A percentile compares a stretch with the other conserved stretches of the same genome.
Evolutionary conservation across 2,113 vertebrate species (phyloP).

Genomic region (Bombycilla garrulus): DNA sequence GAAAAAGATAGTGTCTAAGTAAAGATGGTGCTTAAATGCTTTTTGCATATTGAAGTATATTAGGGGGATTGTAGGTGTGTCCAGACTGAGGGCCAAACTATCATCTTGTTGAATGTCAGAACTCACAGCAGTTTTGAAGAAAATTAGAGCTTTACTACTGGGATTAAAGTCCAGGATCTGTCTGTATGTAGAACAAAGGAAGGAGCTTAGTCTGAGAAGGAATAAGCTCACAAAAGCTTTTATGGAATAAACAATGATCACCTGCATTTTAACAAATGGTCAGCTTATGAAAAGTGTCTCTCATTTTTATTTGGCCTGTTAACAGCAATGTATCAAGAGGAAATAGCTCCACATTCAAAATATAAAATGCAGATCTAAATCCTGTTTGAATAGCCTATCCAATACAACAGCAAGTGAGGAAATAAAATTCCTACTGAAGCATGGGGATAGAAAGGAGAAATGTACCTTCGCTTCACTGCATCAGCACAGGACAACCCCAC

Average conservation of each 20-base stretch:
- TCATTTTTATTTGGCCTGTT: background rate
- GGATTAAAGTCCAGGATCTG: background rate
- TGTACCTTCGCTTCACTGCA: background rate
- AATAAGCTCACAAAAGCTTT: background rate
- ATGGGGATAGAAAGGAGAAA: background rate
- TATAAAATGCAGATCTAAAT: slow-evolving; percentile 16
- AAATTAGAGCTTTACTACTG: background rate
- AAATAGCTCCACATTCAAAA: background rate
- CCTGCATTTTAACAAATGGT: background rate
- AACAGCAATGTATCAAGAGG: background rate
- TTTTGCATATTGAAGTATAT: background rate
- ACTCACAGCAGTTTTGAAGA: background rate
- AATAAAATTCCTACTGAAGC: background rate
- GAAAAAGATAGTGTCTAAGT: background rate
- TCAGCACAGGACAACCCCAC: background rate
- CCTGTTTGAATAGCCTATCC: background rate
- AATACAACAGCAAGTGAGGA: background rate
- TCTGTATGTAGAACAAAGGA: background rate
- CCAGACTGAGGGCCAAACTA: background rate
- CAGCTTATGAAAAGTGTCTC: background rate
- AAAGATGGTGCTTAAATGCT: background rate
- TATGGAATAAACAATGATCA: background rate
- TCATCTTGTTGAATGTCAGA: background rate
- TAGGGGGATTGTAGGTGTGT: background rate
- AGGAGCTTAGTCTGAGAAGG: background rate